Base-by-base conservation (phyloP, 23 tunicate genomes). In the Clavelina lepadiformis region DNA sequence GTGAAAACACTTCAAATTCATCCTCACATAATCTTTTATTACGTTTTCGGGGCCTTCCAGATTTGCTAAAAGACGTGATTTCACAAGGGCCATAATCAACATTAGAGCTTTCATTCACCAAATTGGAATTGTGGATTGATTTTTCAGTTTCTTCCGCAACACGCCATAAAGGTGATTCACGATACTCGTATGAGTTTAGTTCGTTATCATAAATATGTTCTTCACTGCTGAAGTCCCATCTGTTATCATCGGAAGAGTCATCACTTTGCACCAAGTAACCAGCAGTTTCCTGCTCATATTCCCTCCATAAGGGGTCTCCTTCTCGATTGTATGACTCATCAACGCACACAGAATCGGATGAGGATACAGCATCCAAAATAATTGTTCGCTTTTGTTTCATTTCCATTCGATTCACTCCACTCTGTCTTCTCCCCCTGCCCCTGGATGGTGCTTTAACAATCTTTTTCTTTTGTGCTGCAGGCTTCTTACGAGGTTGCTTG, bases 241-340 rank as follows among this genome's bases (percentile, higher is more conserved):
- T 26, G 23, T 66, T 74, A 3, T 38, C 47, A 18, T 33, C 56
- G 18, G 19, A 53, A 21, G 7, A 46, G 32, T 60, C 76, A 30
- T 80, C 82, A 30, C 80, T 78, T 21, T 68, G 75, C 49, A 68
- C 28, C 2, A 71, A 33, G 38, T 71, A 71, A 11, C 69, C 84
- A 29, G 69, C 84, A n/a, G 72, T 68, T 34, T 70, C 77, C 33
- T 70, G 65, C 19, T 53, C 72, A 51, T 80, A 80, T 28, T 80
- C 86, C 31, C 70, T 51, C 86, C 86, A 80, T 51, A 80, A 36
- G 3, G 77, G 86, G 44, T 80, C 86, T 28, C 77, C 78, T 21
- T 72, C 51, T 26, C 61, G 63, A 44, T 52, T 66, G 5, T 27
- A 15, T 4, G 27, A 27, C 5, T 51, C 82, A 61, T 65, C 60